Evolutionary conservation across 1,140 invertebrate species (phyloP).

Genomic region (Drosophila nigrodunni): DNA sequence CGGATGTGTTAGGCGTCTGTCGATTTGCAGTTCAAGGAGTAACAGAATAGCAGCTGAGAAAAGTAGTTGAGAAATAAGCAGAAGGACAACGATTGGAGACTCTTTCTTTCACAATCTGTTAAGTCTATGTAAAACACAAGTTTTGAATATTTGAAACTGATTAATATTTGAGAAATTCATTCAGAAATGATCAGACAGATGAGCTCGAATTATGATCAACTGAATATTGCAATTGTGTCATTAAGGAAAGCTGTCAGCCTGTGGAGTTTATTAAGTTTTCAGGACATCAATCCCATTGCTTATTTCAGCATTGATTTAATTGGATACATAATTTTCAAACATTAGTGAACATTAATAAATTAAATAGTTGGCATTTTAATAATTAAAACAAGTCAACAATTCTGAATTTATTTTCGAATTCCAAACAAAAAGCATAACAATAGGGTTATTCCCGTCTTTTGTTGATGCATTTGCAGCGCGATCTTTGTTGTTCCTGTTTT

Average conservation of each 20-base stretch:
- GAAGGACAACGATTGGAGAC: neutral
- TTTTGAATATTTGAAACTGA: neutral
- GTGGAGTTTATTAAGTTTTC: too few relatives aligned
- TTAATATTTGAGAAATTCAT: neutral
- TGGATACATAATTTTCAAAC: too few relatives aligned
- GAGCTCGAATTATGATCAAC: too few relatives aligned
- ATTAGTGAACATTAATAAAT: too few relatives aligned
- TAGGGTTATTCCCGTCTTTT: neutral
- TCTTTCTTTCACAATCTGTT: neutral
- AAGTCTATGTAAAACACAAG: neutral
- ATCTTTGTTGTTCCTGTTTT: constrained; percentile 4
- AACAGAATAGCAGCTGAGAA: neutral
- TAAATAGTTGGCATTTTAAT: too few relatives aligned
- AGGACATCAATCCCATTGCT: too few relatives aligned
- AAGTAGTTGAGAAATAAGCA: neutral
- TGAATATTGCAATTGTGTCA: too few relatives aligned
- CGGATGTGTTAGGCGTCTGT: constrained; percentile 32
- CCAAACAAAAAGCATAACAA: neutral
- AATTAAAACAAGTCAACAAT: too few relatives aligned
- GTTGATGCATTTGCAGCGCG: neutral
- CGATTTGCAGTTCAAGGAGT: constrained; percentile 39
- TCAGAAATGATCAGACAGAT: too few relatives aligned
- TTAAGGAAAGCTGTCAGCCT: too few relatives aligned
- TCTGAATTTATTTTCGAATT: neutral
- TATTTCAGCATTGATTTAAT: too few relatives aligned